Evolutionary conservation across 2,113 vertebrate genomes (phyloP).

Genomic region (Chionodraco myersi): DNA sequence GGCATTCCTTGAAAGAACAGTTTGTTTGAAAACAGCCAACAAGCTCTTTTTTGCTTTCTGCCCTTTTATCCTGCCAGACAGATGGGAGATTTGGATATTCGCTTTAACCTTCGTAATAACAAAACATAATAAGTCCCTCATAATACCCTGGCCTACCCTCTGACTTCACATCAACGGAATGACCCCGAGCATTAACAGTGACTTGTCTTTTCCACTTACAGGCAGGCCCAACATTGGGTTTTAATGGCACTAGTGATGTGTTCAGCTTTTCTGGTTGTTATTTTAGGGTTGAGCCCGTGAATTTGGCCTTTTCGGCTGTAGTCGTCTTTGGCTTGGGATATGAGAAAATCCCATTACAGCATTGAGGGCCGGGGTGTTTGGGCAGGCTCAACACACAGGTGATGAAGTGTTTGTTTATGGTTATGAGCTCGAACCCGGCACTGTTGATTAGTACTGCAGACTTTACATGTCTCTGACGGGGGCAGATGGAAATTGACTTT

Average conservation of each 20-base stretch:
- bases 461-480: slow-evolving; percentile 62
- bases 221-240: slow-evolving; percentile 40
- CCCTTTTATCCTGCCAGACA: slow-evolving; percentile 38
- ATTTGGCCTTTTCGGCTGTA: slow-evolving; percentile 57
- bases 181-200: slow-evolving; percentile 59
- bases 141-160: slow-evolving; percentile 49
- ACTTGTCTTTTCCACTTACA: slow-evolving; percentile 77
- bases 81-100: slow-evolving; percentile 50
- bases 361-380: slow-evolving; percentile 75
- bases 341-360: slow-evolving; percentile 73
- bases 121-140: slow-evolving; percentile 60
- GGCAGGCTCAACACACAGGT: slow-evolving; percentile 71
- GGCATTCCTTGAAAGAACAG: slow-evolving; percentile 19
- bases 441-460: slow-evolving; percentile 77
- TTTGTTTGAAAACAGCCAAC: slow-evolving; percentile 38
- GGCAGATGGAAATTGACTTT: slow-evolving; percentile 58
- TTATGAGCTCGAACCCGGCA: slow-evolving; percentile 76
- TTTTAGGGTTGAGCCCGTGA: slow-evolving; percentile 67
- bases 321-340: slow-evolving; percentile 60
- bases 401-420: slow-evolving; percentile 83
- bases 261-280: slow-evolving; percentile 69
- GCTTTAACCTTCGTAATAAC: slow-evolving; percentile 53
- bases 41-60: slow-evolving; percentile 22
- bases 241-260: slow-evolving; percentile 66
- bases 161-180: slow-evolving; percentile 67